Evolutionary conservation across 23 tunicate genomes (phyloP), one percentile per base, ranked within the genome.

Genomic region (Trididemnum miniatum): DNA sequence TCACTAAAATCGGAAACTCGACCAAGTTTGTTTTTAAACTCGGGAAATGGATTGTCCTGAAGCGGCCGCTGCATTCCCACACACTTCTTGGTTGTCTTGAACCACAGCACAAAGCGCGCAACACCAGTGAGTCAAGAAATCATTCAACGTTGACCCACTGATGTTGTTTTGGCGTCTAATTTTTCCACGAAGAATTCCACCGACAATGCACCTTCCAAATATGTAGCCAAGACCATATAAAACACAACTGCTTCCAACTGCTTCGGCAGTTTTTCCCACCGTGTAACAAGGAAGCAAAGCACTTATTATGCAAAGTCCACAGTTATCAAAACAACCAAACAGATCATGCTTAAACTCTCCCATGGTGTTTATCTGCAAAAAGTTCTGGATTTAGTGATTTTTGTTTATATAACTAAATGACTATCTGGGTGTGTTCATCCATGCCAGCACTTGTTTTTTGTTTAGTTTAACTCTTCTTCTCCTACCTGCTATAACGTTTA

Each of bases 281-380:
- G 83, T 81, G 67, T 85, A 90, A 73, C 89, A 90, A 4, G 96
- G 96, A 1, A 71, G 52, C 34, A 90, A 72, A 63, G 72, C 85
- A 15, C 86, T 51, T 38, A 90, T 65, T 12, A 90, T 80, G 82
- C 96, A 90, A 0, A 85, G 59, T n/a, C 86, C 77, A 81, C 86
- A 90, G 83, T 90, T 90, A 86, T 90, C 96, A 52, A 85, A 90
- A 29, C 96, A 90, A 0, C 96, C 89, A 64, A 63, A 85, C 38
- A 85, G 71, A 37, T 80, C 86, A 40, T 85, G 89, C 34, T 75
- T 49, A 65, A 85, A 90, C 60, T 81, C 76, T 5, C 24, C 82
- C 82, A 77, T 77, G 29, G 29, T 63, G 7, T n/a, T n/a, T n/a
- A n/a, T n/a, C n/a, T n/a, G n/a, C n/a, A n/a, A n/a, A n/a, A n/a